Conservation (phyloP, 2,888 invertebrate species). For the Ceratothoa steindachneri region DNA sequence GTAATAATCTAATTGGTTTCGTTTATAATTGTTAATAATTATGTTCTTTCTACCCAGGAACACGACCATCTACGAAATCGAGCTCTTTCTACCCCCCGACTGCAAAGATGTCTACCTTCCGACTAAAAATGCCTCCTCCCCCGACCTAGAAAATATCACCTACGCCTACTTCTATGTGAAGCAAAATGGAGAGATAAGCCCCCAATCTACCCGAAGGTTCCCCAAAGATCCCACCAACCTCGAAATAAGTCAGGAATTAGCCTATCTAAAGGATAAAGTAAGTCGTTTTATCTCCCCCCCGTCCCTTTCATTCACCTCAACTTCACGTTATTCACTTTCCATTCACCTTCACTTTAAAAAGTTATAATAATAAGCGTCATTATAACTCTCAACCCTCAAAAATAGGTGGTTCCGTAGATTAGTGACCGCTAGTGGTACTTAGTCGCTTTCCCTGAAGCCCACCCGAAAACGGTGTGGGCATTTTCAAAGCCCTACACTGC, state of each 20-base stretch:
- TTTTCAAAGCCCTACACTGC: too few species aligned
- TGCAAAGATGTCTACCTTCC: not conserved
- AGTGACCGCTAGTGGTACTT: too few species aligned
- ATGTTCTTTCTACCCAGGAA: too few species aligned
- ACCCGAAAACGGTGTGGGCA: too few species aligned
- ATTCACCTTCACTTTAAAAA: not conserved
- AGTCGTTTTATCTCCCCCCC: not conserved
- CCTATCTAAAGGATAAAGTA: not conserved
- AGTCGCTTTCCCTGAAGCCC: too few species aligned
- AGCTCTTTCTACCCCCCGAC: not conserved
- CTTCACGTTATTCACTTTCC: not conserved
- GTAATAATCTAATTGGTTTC: too few species aligned
- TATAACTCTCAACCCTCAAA: too few species aligned
- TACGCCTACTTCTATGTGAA: not conserved
- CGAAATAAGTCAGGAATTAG: constrained; percentile 1
- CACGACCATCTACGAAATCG: not conserved
- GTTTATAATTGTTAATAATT: too few species aligned
- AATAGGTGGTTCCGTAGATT: too few species aligned
- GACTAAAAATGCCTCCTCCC: not conserved
- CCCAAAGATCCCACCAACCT: not conserved
- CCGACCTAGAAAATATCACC: not conserved
- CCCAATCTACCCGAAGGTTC: not conserved
- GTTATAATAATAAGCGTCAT: too few species aligned
- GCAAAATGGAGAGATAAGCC: not conserved
- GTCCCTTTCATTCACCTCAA: not conserved